Base-by-base conservation (phyloP, 1,140 invertebrate species). In the Hycleus phaleratus region DNA sequence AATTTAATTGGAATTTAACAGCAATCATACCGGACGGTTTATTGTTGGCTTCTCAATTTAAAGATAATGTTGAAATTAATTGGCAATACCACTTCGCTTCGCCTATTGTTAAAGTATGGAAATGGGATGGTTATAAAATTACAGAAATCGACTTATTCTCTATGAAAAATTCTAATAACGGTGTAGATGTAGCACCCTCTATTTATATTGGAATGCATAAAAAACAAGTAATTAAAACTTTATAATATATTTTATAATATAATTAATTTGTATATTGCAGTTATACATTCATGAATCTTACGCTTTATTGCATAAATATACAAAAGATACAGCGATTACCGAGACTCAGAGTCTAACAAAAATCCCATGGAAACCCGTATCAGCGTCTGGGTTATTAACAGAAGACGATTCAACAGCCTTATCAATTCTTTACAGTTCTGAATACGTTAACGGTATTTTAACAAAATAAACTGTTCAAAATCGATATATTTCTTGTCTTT, bases 191-290 rank as follows among this genome's bases (percentile, higher is more conserved):
- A 46, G 73, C 75, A 45, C 88, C 90, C 1, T 78, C 84, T 8
- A 75, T 95, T 3, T 96, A 95, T 76, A 73, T 96, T 38, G 92
- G 92, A 43, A 87, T 90, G 76, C 88, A 94, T 74, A 80, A 92
- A 26, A 85, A 85, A 18, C 18, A 18, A 18, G 18, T 18, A 18
- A 18, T 18, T 18, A 18, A 18, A 18, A 18, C 18, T 18, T 18
- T n/a, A n/a, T n/a, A n/a, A n/a, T n/a, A n/a, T n/a, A n/a, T n/a
- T n/a, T n/a, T n/a, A n/a, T n/a, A n/a, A n/a, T n/a, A n/a, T 18
- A 18, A 18, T 18, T 18, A 18, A 18, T 18, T 18, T 18, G 18
- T 18, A 18, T 18, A 1, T 18, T 18, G 64, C 90, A 93, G 78
- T 70, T 89, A 5, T 91, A 91, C 65, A 84, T 91, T 60, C 87